These are phyloP conservation scores for Mycalesis mineus DNA, from an alignment of 2,888 invertebrate genomes.

Conservation along the genomic window DNA sequence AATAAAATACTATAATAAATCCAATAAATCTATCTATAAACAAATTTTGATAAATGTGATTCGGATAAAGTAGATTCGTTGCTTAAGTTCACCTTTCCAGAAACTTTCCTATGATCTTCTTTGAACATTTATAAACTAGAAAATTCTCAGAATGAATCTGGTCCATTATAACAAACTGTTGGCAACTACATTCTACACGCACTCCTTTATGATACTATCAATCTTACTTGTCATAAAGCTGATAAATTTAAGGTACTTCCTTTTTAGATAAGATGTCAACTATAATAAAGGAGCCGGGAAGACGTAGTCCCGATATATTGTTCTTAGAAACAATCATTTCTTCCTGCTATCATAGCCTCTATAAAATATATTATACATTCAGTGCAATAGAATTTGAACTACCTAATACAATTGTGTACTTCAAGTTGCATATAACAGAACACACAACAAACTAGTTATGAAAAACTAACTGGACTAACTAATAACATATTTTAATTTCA, in stretches of 20 bases:
- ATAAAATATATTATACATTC: not conserved
- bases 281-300: constrained; percentile 16
- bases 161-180: not conserved
- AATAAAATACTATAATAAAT: too few relatives aligned
- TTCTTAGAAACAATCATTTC: constrained; percentile 21
- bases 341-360: constrained; percentile 11
- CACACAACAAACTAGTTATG: too few relatives aligned
- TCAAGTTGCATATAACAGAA: too few relatives aligned
- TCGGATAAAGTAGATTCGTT: too few relatives aligned
- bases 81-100: too few relatives aligned
- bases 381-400: not conserved
- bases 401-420: too few relatives aligned
- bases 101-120: too few relatives aligned
- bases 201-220: constrained; percentile 27
- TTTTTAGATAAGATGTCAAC: constrained; percentile 31
- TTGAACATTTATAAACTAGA: not conserved
- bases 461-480: too few relatives aligned
- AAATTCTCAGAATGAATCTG: not conserved
- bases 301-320: constrained; percentile 14
- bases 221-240: constrained; percentile 30
- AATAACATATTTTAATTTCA: too few relatives aligned
- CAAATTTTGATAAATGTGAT: too few relatives aligned
- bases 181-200: not conserved
- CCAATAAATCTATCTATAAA: too few relatives aligned
- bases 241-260: constrained; percentile 28